These are phyloP conservation scores for Rhabdophis nuchalis DNA, from an alignment of 2,797 vertebrate genomes.

Conservation along the genomic window DNA sequence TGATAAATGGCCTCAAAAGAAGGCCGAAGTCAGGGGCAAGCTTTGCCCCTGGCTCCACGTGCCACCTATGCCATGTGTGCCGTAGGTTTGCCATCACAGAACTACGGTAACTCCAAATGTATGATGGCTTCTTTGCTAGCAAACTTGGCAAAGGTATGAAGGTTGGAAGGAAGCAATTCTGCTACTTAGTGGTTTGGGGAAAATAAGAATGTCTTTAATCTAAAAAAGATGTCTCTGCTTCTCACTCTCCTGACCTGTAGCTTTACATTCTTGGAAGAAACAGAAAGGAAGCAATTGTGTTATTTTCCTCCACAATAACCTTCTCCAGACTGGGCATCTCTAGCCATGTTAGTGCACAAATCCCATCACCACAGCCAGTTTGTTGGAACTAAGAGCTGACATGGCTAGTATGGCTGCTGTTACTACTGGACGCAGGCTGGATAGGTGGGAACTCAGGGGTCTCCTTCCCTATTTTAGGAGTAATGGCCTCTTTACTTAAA, in stretches of 20 bases:
- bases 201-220: too few species aligned
- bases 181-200: not conserved
- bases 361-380: not conserved
- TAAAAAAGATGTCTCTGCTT: too few species aligned
- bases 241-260: not conserved
- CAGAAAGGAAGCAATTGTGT: not conserved
- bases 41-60: too few species aligned
- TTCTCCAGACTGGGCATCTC: not conserved
- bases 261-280: not conserved
- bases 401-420: not conserved
- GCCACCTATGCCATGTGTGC: too few species aligned
- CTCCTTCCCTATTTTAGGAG: not conserved
- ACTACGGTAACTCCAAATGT: not conserved
- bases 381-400: not conserved
- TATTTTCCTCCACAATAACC: not conserved
- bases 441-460: not conserved
- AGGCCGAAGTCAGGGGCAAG: too few species aligned
- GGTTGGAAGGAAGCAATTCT: not conserved
- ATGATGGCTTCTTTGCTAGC: not conserved
- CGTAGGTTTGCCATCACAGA: too few species aligned
- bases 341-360: not conserved
- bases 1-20: too few species aligned
- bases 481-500: not conserved
- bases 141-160: not conserved
- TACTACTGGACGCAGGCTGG: not conserved